A percentile compares a stretch with the other conserved stretches of the same genome.
These are phyloP conservation scores for Dendrolimus kikuchii DNA, from an alignment of 1,140 invertebrate species.

Conservation along the genomic window DNA sequence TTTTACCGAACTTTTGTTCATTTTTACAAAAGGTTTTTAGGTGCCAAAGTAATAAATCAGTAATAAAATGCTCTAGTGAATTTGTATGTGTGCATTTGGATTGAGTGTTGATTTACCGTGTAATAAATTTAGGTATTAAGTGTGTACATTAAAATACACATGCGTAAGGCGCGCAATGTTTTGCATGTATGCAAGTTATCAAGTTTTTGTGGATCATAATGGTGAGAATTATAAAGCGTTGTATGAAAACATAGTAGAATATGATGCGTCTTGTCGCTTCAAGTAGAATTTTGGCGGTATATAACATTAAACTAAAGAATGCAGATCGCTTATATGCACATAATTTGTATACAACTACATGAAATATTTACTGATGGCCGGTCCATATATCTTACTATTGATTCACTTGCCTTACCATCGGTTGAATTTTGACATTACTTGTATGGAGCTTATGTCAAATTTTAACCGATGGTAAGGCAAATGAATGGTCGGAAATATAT, in stretches of 20 bases:
- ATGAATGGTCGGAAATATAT: no score
- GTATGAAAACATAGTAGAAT: constrained; percentile 24
- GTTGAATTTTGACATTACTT: no score
- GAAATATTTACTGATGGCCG: no score
- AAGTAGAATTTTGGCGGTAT: constrained; percentile 35
- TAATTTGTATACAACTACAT: constrained; percentile 17
- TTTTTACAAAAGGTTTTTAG: no score
- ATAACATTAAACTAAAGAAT: constrained; percentile 13
- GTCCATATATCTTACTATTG: no score
- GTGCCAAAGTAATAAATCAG: neutral
- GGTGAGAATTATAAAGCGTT: constrained; percentile 20
- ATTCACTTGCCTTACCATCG: no score
- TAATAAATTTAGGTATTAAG: constrained; percentile 24
- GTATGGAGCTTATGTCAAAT: no score
- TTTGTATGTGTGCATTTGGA: no score
- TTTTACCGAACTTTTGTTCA: no score
- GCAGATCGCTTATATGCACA: constrained; percentile 31
- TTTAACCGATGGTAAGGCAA: no score
- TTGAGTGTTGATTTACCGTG: neutral
- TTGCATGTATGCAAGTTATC: constrained; percentile 53
- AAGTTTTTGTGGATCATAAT: constrained; percentile 24
- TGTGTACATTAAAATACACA: constrained; percentile 26
- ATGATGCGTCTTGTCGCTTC: constrained; percentile 27
- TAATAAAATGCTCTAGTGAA: constrained; percentile 23
- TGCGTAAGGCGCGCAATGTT: constrained; percentile 29